Percentiles rank a stretch among this genome's conserved stretches.
Conservation (phyloP, 35 echinoderm and acorn worm genomes). For the Eucidaris tribuloides region DNA sequence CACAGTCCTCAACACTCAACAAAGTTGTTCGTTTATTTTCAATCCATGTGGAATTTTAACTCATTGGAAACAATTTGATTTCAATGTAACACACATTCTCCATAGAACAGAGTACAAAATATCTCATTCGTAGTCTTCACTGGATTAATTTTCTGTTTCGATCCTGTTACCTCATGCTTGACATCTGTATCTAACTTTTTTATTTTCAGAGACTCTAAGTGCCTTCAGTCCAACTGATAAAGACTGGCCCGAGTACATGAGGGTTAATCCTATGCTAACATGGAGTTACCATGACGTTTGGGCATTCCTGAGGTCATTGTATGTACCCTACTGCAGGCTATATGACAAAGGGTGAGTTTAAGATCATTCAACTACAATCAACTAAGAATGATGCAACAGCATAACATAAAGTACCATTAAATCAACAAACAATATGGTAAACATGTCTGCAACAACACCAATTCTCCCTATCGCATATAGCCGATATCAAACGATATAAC, state of each 20-base stretch:
- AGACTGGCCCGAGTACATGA: constrained; percentile 91
- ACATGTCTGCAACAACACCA: too few relatives aligned
- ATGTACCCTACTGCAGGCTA: constrained; percentile 77
- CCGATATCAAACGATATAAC: too few relatives aligned
- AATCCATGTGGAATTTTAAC: too few relatives aligned
- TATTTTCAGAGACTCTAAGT: constrained; percentile 20
- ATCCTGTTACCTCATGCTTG: neutral
- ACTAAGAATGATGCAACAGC: neutral
- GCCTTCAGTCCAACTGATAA: constrained; percentile 81
- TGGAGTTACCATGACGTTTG: constrained; percentile 94
- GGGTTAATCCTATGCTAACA: constrained; percentile 82
- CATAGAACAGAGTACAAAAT: neutral
- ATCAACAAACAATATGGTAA: neutral
- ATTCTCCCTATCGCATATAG: too few relatives aligned
- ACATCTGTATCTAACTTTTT: neutral
- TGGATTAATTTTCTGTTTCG: neutral
- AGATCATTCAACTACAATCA: neutral
- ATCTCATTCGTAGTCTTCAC: too few relatives aligned
- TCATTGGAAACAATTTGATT: too few relatives aligned
- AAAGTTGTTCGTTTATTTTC: too few relatives aligned
- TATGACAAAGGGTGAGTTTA: constrained; percentile 92
- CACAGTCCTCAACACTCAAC: too few relatives aligned
- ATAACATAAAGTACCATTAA: neutral
- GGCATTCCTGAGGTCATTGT: constrained; percentile 66
- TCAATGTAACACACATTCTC: neutral